A percentile compares a stretch with the other conserved stretches of the same genome.
phyloP scores from a whole-genome alignment of 2,113 vertebrate species.

The Mirounga angustirostris region DNA sequence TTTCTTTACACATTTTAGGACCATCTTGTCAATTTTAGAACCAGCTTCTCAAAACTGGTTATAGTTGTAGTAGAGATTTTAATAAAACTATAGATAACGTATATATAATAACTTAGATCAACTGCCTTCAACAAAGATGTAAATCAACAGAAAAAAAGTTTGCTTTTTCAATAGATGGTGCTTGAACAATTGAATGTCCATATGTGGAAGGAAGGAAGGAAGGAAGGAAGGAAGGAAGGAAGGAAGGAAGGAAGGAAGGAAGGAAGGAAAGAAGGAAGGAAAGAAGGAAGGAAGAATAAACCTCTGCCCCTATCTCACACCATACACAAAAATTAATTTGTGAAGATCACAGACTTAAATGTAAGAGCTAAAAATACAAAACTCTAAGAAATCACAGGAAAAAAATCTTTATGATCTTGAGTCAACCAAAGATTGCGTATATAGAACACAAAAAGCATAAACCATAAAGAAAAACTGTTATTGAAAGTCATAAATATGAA shows the following conservation, averaged over 20 bases:
- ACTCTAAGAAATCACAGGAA: background rate
- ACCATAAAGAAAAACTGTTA: background rate
- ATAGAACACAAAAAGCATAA: background rate
- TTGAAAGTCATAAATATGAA: background rate
- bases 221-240: background rate
- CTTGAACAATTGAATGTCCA: background rate
- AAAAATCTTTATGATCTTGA: background rate
- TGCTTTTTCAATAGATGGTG: background rate
- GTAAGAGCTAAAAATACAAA: too few species aligned
- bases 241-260: too few species aligned
- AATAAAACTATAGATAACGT: background rate
- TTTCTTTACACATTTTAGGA: too few species aligned
- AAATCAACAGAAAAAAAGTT: background rate
- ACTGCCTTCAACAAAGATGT: background rate
- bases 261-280: too few species aligned
- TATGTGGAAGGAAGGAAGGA: background rate
- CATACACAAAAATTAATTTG: too few species aligned
- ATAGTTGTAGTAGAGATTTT: background rate
- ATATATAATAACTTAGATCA: background rate
- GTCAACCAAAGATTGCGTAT: background rate
- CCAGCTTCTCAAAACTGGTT: background rate
- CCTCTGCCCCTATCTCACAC: too few species aligned
- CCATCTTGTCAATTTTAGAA: background rate
- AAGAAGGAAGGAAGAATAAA: too few species aligned
- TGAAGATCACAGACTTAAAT: too few species aligned